Percentiles rank a stretch among this genome's conserved stretches.
Conservation (phyloP, 2,797 vertebrate species). For the Pempheris klunzingeri region DNA sequence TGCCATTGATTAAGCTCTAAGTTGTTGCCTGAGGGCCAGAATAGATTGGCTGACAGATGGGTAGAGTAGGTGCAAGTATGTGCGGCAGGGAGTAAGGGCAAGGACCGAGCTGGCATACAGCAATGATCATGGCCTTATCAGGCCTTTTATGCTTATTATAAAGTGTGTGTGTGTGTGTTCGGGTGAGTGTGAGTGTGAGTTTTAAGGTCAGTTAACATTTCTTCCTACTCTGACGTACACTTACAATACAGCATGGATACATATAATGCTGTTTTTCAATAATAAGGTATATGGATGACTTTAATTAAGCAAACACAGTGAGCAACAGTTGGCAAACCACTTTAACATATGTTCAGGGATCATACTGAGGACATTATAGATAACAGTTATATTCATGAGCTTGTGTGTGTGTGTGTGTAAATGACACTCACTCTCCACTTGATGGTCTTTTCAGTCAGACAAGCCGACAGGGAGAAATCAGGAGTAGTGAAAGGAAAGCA, state of each 20-base stretch:
- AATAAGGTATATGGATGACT: not conserved
- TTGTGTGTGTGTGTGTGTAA: not conserved
- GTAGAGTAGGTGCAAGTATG: conserved; percentile 13
- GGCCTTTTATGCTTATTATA: not conserved
- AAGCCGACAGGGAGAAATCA: not conserved
- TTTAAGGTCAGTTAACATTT: not conserved
- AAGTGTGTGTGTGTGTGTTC: conserved; percentile 5
- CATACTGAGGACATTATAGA: not conserved
- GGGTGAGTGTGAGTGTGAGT: not conserved
- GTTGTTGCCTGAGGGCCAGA: conserved; percentile 30
- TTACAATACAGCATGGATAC: not conserved
- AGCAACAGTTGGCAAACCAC: not conserved
- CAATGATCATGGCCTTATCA: conserved; percentile 1
- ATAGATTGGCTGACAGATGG: conserved; percentile 34
- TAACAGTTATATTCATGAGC: not conserved
- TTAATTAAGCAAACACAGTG: not conserved
- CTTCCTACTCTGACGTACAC: not conserved
- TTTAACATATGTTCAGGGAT: not conserved
- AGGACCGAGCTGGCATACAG: conserved; percentile 13
- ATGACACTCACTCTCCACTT: too few relatives aligned
- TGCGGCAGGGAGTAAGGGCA: conserved; percentile 4
- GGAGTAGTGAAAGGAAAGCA: not conserved
- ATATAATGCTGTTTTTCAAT: not conserved
- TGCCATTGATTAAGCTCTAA: conserved; percentile 6
- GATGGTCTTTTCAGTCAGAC: not conserved